Evolutionary conservation across 92 coral and sea anemone genomes (phyloP), one percentile per base, ranked within the genome.

Genomic region (Actinernus sp.): DNA sequence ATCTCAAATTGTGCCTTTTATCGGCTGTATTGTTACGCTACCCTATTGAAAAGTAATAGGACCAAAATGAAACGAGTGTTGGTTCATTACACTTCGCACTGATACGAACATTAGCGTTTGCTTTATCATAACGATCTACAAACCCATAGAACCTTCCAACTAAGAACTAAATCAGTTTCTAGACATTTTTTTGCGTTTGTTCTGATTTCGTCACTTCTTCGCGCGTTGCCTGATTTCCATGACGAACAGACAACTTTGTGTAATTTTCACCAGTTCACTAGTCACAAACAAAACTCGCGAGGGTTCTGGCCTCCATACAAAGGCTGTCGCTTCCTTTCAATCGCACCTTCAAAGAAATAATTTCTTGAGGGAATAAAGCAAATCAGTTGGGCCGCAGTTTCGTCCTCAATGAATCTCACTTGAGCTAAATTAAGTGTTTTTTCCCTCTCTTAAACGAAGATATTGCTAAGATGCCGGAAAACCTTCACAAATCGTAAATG

Each of bases 201-300:
- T 36, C 14, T 36, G 41, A 36, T 36, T 7, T 36, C 14, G 8
- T 36, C 14, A 7, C 41, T 14, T 22, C 9, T 52, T 55, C 52
- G 21, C 11, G 25, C 22, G 28, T 37, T 24, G 41, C 43, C 48
- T 43, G 41, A 70, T 70, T 70, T 56, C 65, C 58, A 70, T 70
- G 44, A 19, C 9, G 17, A 26, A 13, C 13, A 70, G 77, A 70
- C 67, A 41, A 50, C 56, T 25, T 70, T 70, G 48, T 70, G 78
- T 49, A 55, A 70, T 70, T 57, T 46, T 55, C 66, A 26, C 41
- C 57, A 70, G 55, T 46, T 56, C 56, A 41, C 57, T 70, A 36
- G 18, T 20, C 31, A 40, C 44, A 8, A 32, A 70, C 78, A 70
- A 70, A 70, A 54, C 21, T 8, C 17, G 22, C 8, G 5, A 17